phyloP scores from a whole-genome alignment of 2,797 vertebrate genomes.

The Takifugu ocellatus region DNA sequence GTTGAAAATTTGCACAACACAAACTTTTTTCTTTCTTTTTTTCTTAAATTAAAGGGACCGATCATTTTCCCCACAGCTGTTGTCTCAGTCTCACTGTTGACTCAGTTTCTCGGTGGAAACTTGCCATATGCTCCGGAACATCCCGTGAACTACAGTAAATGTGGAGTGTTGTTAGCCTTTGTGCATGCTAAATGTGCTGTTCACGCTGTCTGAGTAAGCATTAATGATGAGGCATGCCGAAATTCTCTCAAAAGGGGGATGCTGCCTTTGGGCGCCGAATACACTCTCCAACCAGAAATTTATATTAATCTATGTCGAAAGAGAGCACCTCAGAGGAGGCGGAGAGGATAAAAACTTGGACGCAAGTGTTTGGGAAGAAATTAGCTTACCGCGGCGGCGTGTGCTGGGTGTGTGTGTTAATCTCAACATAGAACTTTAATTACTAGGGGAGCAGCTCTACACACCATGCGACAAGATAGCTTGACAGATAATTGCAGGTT shows the following conservation, averaged over 20 bases:
- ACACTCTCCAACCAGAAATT: slow-evolving; percentile 15
- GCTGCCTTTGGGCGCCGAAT: slow-evolving; percentile 16
- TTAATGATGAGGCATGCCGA: slow-evolving; percentile 35
- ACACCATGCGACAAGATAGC: slow-evolving; percentile 59
- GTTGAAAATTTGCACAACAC: not conserved
- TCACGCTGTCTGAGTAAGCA: slow-evolving; percentile 54
- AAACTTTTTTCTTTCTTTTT: slow-evolving; percentile 16
- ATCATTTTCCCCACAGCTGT: slow-evolving; percentile 54
- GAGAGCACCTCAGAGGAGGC: slow-evolving; percentile 8
- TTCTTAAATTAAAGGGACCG: slow-evolving; percentile 23
- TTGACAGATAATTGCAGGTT: slow-evolving; percentile 76
- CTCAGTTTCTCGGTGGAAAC: slow-evolving; percentile 65
- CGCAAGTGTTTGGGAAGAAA: slow-evolving; percentile 17
- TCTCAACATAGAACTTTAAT: slow-evolving; percentile 74
- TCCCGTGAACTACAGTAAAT: slow-evolving; percentile 70
- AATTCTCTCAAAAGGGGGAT: slow-evolving; percentile 28
- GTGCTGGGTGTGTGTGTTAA: slow-evolving; percentile 26
- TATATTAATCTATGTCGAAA: slow-evolving; percentile 20
- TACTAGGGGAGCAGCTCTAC: slow-evolving; percentile 50
- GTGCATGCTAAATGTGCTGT: slow-evolving; percentile 62
- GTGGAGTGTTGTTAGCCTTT: slow-evolving; percentile 65
- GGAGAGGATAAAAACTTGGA: slow-evolving; percentile 28
- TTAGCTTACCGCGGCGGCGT: slow-evolving; percentile 19
- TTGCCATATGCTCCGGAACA: slow-evolving; percentile 65
- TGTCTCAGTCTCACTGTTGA: slow-evolving; percentile 52